phyloP scores from a whole-genome alignment of 1,140 invertebrate genomes.

The Aporrectodea caliginosa region DNA sequence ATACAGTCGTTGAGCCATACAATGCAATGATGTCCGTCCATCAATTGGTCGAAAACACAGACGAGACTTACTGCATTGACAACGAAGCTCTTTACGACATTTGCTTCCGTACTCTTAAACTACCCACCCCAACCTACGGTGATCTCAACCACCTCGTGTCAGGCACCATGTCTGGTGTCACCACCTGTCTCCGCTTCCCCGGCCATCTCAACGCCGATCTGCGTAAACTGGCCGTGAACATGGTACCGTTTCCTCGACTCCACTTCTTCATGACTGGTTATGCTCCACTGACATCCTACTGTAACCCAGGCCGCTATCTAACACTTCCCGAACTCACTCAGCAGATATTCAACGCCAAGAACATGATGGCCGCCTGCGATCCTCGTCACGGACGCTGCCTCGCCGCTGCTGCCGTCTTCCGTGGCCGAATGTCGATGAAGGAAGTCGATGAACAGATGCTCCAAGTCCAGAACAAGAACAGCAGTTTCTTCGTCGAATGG shows the following conservation, averaged over 20 bases:
- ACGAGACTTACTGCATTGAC: conserved; percentile 54
- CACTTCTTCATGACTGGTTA: conserved; percentile 81
- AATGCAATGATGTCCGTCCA: conserved; percentile 63
- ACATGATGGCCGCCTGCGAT: conserved; percentile 70
- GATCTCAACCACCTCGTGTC: conserved; percentile 63
- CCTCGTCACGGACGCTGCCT: conserved; percentile 57
- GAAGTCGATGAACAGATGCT: conserved; percentile 66
- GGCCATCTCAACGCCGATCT: conserved; percentile 82
- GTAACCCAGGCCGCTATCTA: conserved; percentile 58
- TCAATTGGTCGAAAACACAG: conserved; percentile 52
- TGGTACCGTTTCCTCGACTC: conserved; percentile 62
- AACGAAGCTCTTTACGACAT: conserved; percentile 53
- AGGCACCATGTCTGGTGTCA: conserved; percentile 70
- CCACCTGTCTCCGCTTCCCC: conserved; percentile 73
- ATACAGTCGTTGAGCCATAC: conserved; percentile 75
- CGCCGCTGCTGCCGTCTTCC: conserved; percentile 90
- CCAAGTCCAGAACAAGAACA: conserved; percentile 73
- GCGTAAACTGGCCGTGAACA: conserved; percentile 57
- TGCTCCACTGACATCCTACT: conserved; percentile 64
- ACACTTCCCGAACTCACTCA: conserved; percentile 62
- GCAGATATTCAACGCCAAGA: conserved; percentile 68
- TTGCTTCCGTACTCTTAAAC: conserved; percentile 55
- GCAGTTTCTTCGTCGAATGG: conserved; percentile 47
- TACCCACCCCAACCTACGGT: conserved; percentile 59
- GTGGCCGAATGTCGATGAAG: conserved; percentile 93